These are phyloP conservation scores for Liopterus haemorrhoidalis DNA, from an alignment of 2,888 invertebrate genomes.

Conservation along the genomic window DNA sequence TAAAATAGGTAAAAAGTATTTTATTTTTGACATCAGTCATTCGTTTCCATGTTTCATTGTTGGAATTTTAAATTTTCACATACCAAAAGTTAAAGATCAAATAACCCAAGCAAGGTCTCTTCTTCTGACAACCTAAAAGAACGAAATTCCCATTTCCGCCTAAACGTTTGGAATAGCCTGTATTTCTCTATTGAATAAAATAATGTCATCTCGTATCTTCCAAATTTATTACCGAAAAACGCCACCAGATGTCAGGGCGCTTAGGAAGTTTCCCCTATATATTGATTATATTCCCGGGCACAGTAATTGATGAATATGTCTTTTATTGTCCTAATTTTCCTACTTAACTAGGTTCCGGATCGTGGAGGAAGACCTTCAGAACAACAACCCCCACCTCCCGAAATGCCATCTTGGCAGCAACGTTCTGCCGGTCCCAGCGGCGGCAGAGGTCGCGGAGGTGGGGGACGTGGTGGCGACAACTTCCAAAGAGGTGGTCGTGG, in stretches of 20 bases:
- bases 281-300: background rate
- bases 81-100: too few relatives aligned
- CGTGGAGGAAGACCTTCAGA: conserved; percentile 90
- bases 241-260: too few relatives aligned
- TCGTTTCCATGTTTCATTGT: background rate
- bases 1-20: too few relatives aligned
- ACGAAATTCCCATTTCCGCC: too few relatives aligned
- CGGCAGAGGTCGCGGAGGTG: conserved; percentile 47
- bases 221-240: background rate
- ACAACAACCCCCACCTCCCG: conserved; percentile 87
- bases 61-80: too few relatives aligned
- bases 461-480: conserved; percentile 41
- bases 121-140: too few relatives aligned
- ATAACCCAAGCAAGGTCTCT: too few relatives aligned
- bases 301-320: background rate
- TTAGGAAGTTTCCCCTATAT: too few relatives aligned
- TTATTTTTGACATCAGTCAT: too few relatives aligned
- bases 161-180: too few relatives aligned
- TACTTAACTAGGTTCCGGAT: conserved; percentile 84
- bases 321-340: conserved; percentile 2
- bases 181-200: background rate
- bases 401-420: conserved; percentile 95
- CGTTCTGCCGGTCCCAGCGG: conserved; percentile 49
- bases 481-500: conserved; percentile 40
- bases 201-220: background rate